phyloP scores from a whole-genome alignment of 2,113 vertebrate genomes.

The Bufo bufo region DNA sequence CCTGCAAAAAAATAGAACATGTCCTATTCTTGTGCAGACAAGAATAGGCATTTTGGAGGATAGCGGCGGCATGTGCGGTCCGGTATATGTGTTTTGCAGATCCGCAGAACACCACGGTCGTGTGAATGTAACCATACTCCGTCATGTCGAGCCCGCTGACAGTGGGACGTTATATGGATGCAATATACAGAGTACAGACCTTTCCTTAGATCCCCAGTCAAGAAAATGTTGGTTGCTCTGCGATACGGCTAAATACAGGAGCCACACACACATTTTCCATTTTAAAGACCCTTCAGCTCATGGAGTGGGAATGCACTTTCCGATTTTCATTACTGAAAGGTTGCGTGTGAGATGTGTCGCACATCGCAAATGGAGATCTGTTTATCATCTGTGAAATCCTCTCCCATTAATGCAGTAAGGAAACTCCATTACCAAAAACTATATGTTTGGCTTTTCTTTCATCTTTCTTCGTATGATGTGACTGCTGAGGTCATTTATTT shows the following conservation, averaged over 20 bases:
- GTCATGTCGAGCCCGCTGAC: neutral
- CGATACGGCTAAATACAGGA: neutral
- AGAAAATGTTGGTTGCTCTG: neutral
- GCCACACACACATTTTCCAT: constrained; percentile 9
- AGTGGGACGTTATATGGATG: neutral
- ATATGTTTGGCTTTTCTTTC: neutral
- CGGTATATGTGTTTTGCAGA: too few species aligned
- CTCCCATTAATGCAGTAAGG: neutral
- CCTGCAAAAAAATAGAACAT: too few species aligned
- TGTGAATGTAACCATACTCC: too few species aligned
- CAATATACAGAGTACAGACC: neutral
- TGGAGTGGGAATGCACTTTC: neutral
- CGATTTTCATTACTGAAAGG: neutral
- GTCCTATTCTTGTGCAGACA: too few species aligned
- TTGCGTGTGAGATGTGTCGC: neutral
- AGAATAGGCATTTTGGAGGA: too few species aligned
- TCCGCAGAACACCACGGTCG: too few species aligned
- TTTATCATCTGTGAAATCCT: constrained; percentile 19
- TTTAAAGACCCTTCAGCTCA: neutral
- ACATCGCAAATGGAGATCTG: neutral
- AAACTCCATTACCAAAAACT: neutral
- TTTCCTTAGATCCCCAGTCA: neutral
- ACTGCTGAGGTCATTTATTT: constrained; percentile 2
- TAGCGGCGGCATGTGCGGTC: too few species aligned
- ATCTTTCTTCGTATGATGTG: neutral